Base-by-base conservation (phyloP, 2,797 vertebrate genomes). In the Semaprochilodus insignis region DNA sequence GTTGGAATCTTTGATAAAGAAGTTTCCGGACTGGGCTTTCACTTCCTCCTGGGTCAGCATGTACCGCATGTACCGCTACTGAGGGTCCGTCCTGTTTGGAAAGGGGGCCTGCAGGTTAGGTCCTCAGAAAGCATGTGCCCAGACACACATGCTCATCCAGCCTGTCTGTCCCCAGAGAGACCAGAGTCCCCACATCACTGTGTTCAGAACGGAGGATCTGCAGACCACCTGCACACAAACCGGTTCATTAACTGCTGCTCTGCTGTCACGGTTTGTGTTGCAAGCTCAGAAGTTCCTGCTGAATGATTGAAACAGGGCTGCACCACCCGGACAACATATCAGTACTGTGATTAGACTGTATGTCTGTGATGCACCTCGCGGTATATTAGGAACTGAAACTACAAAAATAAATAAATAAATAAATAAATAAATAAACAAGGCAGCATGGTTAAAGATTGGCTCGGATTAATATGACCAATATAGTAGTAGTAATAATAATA, bases 11-110 rank as follows among this genome's bases (percentile, higher is more conserved):
- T 92, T 99, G 86, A 89, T 96, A 67, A 85, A 85, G 16, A 95
- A 91, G 86, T 95, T 99, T 83, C 98, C 98, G 59, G 85, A 91
- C 0, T 99, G 98, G 98, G 91, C 95, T 0, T 98, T 98, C 81
- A 94, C 96, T 27, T 98, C 97, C 0, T 95, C 95, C 36, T 99
- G 97, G 98, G 96, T 97, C 92, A 98, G 96, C 90, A 97, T 97
- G 55, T 99, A 99, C 0, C 92, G 96, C 86, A 94, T 97, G 91
- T 99, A 96, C 93, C 92, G 95, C 85, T 99, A 97, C 94, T 62
- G 84, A 87, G 75, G 57, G 16, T 13, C 40, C 4, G 7, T 1
- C 14, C 13, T 48, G 0, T 67, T 10, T 4, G 34, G 34, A 11
- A 6, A 17, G 19, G 6, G 66, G 34, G 19, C 40, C 66, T 70